A percentile compares a stretch with the other conserved stretches of the same genome.
phyloP scores from a whole-genome alignment of 2,797 vertebrate genomes.

The Halcyon chelicuti region DNA sequence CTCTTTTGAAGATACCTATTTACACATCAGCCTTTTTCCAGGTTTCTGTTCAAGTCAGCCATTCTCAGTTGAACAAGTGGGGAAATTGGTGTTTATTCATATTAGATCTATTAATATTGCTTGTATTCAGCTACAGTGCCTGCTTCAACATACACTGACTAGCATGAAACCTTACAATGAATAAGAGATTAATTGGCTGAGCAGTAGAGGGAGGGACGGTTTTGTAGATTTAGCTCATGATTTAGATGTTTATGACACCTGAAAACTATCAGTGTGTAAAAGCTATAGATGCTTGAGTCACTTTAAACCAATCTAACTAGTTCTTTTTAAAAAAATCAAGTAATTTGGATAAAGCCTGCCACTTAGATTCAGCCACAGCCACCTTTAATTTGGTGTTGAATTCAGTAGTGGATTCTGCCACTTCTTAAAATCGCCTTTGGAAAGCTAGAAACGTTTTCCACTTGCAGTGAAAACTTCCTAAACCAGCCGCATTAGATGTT shows the following conservation, averaged over 20 bases:
- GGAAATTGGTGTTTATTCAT: not conserved
- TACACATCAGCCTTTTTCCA: not conserved
- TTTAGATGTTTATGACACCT: not conserved
- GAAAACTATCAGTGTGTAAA: not conserved
- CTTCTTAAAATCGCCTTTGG: not conserved
- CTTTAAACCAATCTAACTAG: not conserved
- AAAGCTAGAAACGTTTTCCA: not conserved
- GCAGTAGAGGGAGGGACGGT: not conserved
- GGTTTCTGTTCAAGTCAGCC: not conserved
- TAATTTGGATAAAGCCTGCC: not conserved
- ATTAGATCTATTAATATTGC: not conserved
- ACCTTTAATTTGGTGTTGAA: not conserved
- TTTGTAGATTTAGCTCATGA: not conserved
- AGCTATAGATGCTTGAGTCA: not conserved
- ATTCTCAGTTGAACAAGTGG: not conserved
- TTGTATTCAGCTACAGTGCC: not conserved
- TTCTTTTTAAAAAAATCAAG: not conserved
- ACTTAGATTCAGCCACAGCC: not conserved
- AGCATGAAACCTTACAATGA: not conserved
- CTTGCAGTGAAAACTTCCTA: not conserved
- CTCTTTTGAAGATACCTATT: slow-evolving; percentile 28
- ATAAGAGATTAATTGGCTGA: not conserved
- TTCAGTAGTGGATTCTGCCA: not conserved
- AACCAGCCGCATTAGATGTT: not conserved
- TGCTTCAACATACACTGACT: not conserved